Percentiles rank a stretch among this genome's conserved stretches.
Evolutionary conservation across 1,140 invertebrate genomes (phyloP).

Genomic region (Agrypnia vestita): DNA sequence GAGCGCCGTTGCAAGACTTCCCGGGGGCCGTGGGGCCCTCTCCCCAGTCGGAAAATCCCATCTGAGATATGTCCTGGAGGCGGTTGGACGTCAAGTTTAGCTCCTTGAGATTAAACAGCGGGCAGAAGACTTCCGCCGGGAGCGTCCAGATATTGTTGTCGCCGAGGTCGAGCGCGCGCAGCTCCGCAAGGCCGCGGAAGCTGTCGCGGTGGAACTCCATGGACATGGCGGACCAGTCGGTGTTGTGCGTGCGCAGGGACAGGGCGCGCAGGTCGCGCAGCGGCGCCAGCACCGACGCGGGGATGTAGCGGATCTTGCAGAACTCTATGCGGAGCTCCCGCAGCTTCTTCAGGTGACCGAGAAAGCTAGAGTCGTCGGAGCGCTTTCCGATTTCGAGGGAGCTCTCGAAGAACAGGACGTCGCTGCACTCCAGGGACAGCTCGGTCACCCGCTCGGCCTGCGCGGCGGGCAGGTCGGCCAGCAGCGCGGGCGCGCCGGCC

Average conservation of each 20-base stretch:
- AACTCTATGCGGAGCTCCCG: slow-evolving; percentile 82
- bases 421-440: slow-evolving; percentile 84
- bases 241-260: slow-evolving; percentile 84
- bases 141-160: slow-evolving; percentile 88
- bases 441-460: slow-evolving; percentile 81
- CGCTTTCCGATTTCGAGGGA: slow-evolving; percentile 76
- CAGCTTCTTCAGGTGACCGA: slow-evolving; percentile 81
- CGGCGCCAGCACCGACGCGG: slow-evolving; percentile 79
- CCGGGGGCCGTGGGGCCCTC: slow-evolving; percentile 72
- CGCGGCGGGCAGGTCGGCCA: slow-evolving; percentile 80
- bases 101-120: slow-evolving; percentile 78
- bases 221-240: slow-evolving; percentile 86
- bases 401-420: slow-evolving; percentile 86
- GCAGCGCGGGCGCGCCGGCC: slow-evolving; percentile 79
- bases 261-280: slow-evolving; percentile 79
- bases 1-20: slow-evolving; percentile 78
- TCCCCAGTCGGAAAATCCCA: slow-evolving; percentile 83
- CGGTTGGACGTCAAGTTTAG: slow-evolving; percentile 86
- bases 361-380: slow-evolving; percentile 77
- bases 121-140: slow-evolving; percentile 83
- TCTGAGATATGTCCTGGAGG: slow-evolving; percentile 81
- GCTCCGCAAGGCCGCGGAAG: slow-evolving; percentile 79
- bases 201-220: slow-evolving; percentile 83
- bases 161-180: slow-evolving; percentile 82
- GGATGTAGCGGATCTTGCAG: slow-evolving; percentile 86